Evolutionary conservation across 2,888 invertebrate genomes (phyloP).

Genomic region (Eristalis pertinax): DNA sequence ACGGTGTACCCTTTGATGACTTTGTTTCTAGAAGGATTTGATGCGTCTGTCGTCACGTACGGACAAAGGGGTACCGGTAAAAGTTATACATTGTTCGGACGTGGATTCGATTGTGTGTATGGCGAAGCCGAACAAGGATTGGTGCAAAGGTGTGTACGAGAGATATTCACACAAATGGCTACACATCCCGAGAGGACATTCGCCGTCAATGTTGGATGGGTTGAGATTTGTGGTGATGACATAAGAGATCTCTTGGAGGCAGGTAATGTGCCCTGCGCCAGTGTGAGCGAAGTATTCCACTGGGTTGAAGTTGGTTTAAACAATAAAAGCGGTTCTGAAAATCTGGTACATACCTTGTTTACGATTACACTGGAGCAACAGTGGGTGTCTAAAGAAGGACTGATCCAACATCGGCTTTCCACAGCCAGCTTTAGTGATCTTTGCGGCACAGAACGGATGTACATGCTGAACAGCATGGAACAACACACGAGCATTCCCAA

Average conservation of each 20-base stretch:
- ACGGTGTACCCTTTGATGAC: slow-evolving; percentile 86
- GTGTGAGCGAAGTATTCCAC: slow-evolving; percentile 87
- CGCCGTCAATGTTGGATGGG: slow-evolving; percentile 87
- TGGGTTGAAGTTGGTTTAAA: slow-evolving; percentile 86
- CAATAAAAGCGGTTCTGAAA: slow-evolving; percentile 83
- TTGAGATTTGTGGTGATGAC: slow-evolving; percentile 87
- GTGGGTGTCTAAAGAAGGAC: slow-evolving; percentile 86
- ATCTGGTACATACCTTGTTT: slow-evolving; percentile 85
- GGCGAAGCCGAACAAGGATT: slow-evolving; percentile 87
- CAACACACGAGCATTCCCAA: slow-evolving; percentile 82
- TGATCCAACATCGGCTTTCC: slow-evolving; percentile 87
- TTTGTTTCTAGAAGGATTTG: slow-evolving; percentile 87
- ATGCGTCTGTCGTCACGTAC: slow-evolving; percentile 88
- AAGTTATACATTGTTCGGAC: slow-evolving; percentile 88
- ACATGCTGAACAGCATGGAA: slow-evolving; percentile 81
- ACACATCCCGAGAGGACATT: slow-evolving; percentile 86
- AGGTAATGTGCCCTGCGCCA: slow-evolving; percentile 84
- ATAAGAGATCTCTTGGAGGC: slow-evolving; percentile 84
- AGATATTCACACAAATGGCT: slow-evolving; percentile 86
- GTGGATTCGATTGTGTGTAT: slow-evolving; percentile 84
- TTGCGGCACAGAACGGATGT: slow-evolving; percentile 83
- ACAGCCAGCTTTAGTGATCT: slow-evolving; percentile 89
- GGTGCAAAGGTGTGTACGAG: slow-evolving; percentile 87
- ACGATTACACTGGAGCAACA: slow-evolving; percentile 89
- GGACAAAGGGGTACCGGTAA: slow-evolving; percentile 87